phyloP scores from a whole-genome alignment of 2,797 vertebrate species.

The Loriculus beryllinus region DNA sequence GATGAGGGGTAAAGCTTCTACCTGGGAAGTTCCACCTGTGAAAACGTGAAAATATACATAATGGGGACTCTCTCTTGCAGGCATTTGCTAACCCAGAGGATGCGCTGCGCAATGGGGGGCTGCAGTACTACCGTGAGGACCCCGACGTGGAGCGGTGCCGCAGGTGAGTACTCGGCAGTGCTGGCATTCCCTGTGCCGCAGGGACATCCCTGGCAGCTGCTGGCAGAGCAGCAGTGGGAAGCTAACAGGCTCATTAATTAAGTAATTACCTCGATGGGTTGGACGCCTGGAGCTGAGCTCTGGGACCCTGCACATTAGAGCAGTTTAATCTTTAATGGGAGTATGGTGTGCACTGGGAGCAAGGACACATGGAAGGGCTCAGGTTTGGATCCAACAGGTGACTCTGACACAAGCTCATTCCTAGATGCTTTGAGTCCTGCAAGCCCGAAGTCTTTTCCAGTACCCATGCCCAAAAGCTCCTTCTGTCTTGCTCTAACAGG shows the following conservation, averaged over 20 bases:
- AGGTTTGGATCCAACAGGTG: not conserved
- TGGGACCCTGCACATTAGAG: not conserved
- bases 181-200: rapidly evolving
- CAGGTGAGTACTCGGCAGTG: slow-evolving; percentile 67
- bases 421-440: not conserved
- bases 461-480: not conserved
- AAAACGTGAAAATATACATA: rapidly evolving
- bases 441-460: rapidly evolving
- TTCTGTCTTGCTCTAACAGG: rapidly evolving
- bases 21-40: not conserved
- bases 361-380: rapidly evolving
- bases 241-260: not conserved
- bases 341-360: not conserved
- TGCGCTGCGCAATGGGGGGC: slow-evolving; percentile 85
- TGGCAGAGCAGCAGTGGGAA: not conserved
- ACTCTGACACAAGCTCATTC: not conserved
- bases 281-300: not conserved
- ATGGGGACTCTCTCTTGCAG: slow-evolving; percentile 64
- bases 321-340: not conserved
- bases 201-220: not conserved
- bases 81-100: slow-evolving; percentile 95
- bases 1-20: not conserved
- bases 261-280: not conserved
- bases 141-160: slow-evolving; percentile 86
- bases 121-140: slow-evolving; percentile 82